These are phyloP conservation scores for Blomia tropicalis DNA, from an alignment of 2,888 invertebrate genomes.

Conservation along the genomic window DNA sequence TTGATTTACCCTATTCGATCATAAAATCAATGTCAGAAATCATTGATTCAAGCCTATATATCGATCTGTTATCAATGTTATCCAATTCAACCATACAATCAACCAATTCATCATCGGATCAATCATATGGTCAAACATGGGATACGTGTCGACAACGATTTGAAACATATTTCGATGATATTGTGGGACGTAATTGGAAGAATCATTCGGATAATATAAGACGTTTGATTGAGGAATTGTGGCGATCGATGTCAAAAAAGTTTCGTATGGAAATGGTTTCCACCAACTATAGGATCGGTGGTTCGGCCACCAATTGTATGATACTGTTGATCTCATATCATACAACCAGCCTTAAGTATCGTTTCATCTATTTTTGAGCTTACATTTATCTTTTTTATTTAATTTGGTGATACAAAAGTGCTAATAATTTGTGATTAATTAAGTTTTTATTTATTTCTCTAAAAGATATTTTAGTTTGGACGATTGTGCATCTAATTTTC, in stretches of 20 bases:
- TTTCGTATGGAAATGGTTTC: too few species aligned
- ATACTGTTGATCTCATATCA: too few species aligned
- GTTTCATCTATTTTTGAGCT: too few species aligned
- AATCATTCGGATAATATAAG: neutral
- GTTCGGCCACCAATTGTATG: too few species aligned
- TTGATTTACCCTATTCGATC: neutral
- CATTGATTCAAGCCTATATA: neutral
- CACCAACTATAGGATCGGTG: too few species aligned
- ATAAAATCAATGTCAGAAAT: neutral
- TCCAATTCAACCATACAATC: neutral
- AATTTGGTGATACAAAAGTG: too few species aligned
- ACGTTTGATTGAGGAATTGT: neutral
- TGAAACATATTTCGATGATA: neutral
- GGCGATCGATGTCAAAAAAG: neutral
- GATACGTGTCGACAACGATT: neutral
- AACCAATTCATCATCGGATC: neutral
- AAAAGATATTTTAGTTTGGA: too few species aligned
- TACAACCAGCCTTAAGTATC: too few species aligned
- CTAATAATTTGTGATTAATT: too few species aligned
- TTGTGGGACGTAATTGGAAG: neutral
- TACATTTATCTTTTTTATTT: too few species aligned
- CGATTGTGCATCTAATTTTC: too few species aligned
- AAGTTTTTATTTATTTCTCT: too few species aligned
- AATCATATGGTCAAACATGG: neutral
- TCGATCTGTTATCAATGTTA: neutral